Conservation (phyloP, 2,797 vertebrate species). For the Enteromius anoplus region DNA sequence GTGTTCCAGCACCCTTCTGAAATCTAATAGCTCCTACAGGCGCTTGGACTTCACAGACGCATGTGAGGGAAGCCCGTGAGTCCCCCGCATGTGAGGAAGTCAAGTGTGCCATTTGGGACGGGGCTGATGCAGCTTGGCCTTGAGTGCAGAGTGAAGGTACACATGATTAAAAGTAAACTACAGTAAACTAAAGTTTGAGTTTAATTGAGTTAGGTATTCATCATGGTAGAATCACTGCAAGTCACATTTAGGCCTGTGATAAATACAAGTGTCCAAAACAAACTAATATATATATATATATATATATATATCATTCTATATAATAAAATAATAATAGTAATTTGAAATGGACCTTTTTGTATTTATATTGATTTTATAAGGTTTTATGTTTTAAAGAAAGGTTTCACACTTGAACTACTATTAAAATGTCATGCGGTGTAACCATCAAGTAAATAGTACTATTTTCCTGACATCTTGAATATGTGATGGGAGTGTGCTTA, state of each 20-base stretch:
- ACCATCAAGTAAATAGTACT: neutral
- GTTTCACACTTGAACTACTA: neutral
- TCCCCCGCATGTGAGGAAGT: neutral
- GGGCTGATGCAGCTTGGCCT: neutral
- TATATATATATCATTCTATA: too few species aligned
- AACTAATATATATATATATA: too few species aligned
- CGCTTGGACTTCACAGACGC: neutral
- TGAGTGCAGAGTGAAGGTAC: neutral
- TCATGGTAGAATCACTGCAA: neutral
- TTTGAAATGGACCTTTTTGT: neutral
- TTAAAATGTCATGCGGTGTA: neutral
- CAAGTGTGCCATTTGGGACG: constrained; percentile 19
- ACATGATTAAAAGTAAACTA: neutral
- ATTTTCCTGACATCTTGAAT: neutral
- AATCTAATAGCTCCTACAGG: neutral
- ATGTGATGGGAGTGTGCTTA: neutral
- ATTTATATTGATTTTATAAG: neutral
- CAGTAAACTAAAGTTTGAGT: neutral
- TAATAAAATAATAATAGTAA: too few species aligned
- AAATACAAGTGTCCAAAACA: neutral
- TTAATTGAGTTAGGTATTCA: neutral
- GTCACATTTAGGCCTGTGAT: neutral
- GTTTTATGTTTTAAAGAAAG: neutral
- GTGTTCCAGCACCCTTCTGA: neutral
- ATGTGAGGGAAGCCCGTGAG: neutral